Base-by-base conservation (phyloP, 92 coral and sea anemone genomes). In the Porites lobata region DNA sequence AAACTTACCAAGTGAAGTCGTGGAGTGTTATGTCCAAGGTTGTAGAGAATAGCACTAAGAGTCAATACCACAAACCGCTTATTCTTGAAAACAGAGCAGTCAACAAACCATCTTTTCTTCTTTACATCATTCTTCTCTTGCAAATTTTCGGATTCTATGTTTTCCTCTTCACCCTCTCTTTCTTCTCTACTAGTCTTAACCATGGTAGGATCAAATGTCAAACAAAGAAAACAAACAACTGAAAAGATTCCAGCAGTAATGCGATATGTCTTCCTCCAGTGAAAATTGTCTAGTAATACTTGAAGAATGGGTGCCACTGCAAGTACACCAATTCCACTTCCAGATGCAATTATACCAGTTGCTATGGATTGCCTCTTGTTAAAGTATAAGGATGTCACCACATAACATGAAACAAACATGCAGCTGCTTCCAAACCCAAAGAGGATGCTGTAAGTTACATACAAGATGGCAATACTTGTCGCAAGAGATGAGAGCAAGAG, bases 401-500 rank as follows among this genome's bases (percentile, higher is more conserved):
- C 85, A 75, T 85, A 92, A 47, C 88, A 80, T 26, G 95, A 90
- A 53, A 82, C 78, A 64, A 90, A 86, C 15, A 88, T 32, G 80
- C 93, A 92, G 71, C 95, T 92, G 79, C 86, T 85, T 11, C 95
- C 95, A 69, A 92, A 86, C 47, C 95, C 95, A 71, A 86, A 92
- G 65, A 92, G 24, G 21, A 90, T 13, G 64, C 91, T 86, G 73
- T 89, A 92, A 10, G 95, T 92, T 18, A 86, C 50, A 76, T 92
- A 92, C 57, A 92, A 61, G 62, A 89, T 79, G 6, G 79, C 79
- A 10, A 89, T 86, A 74, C 67, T 78, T 6, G 89, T 87, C 1
- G 93, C 95, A 86, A 80, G 89, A 73, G 93, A 91, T 26, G 93
- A 81, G 19, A 90, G 84, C 47, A 86, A 81, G 22, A 92, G 89